Evolutionary conservation across 1,140 invertebrate genomes (phyloP).

Genomic region (Atta cephalotes): DNA sequence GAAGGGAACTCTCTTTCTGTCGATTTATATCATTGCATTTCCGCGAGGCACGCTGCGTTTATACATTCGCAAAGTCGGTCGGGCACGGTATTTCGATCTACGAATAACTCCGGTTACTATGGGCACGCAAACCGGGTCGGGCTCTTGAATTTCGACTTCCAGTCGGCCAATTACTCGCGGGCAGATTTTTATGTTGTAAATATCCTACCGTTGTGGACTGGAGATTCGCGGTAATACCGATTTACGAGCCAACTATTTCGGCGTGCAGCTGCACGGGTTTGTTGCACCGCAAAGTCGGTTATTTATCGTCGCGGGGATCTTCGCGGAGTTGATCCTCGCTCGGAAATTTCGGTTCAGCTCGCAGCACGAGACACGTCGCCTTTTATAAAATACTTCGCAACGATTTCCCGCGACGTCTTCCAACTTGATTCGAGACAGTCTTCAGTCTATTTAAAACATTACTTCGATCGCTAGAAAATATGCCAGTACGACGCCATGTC

Average conservation of each 20-base stretch:
- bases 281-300: slow-evolving; percentile 72
- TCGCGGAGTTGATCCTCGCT: slow-evolving; percentile 72
- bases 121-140: background rate
- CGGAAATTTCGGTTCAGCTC: slow-evolving; percentile 64
- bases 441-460: background rate
- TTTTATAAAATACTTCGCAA: slow-evolving; percentile 26
- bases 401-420: background rate
- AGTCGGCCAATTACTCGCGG: slow-evolving; percentile 56
- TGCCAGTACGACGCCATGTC: background rate
- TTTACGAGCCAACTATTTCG: slow-evolving; percentile 63
- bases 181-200: slow-evolving; percentile 59
- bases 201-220: slow-evolving; percentile 16
- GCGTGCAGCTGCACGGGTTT: slow-evolving; percentile 52
- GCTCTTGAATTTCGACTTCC: slow-evolving; percentile 47
- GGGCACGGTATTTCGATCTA: slow-evolving; percentile 31
- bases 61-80: slow-evolving; percentile 34
- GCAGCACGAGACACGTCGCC: background rate
- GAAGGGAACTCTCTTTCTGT: slow-evolving; percentile 13
- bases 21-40: slow-evolving; percentile 43
- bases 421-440: background rate
- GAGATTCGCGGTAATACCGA: slow-evolving; percentile 59
- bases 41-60: slow-evolving; percentile 10
- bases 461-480: background rate
- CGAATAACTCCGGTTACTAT: slow-evolving; percentile 11
- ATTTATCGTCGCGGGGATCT: slow-evolving; percentile 76